Percentiles rank a stretch among this genome's conserved stretches.
phyloP scores from a whole-genome alignment of 2,888 invertebrate species.

The Adineta ricciae region DNA sequence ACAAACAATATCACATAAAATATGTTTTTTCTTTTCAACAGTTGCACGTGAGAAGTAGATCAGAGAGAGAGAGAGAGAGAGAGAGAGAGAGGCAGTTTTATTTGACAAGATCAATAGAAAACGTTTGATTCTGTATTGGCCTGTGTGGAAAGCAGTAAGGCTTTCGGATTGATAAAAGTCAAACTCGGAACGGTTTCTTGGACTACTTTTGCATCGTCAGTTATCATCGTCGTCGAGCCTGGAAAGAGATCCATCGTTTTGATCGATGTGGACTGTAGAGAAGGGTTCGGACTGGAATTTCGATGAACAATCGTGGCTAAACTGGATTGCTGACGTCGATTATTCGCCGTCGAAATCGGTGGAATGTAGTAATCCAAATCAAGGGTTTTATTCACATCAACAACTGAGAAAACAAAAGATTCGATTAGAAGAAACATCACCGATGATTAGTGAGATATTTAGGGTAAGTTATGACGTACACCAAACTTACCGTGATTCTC shows the following conservation, averaged over 20 bases:
- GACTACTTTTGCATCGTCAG: neutral
- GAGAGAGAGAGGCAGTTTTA: neutral
- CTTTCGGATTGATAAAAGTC: slow-evolving; percentile 15
- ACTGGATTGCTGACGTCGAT: no score
- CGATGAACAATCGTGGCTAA: neutral
- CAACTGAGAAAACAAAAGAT: neutral
- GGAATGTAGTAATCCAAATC: neutral
- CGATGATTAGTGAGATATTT: no score
- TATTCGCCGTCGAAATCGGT: neutral
- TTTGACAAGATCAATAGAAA: neutral
- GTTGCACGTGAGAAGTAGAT: neutral
- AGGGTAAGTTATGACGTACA: no score
- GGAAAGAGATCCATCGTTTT: neutral
- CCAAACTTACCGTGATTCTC: neutral
- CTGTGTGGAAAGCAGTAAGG: neutral
- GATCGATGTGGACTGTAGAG: neutral
- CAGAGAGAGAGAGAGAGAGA: neutral
- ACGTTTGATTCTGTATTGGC: neutral
- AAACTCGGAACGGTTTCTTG: neutral
- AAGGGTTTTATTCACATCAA: neutral
- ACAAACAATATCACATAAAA: neutral
- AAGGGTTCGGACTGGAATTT: neutral
- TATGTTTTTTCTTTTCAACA: neutral
- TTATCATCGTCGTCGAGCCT: neutral
- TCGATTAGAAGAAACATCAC: no score